Conservation (phyloP, 2,113 vertebrate genomes). For the Ophthalmolycus amberensis region DNA sequence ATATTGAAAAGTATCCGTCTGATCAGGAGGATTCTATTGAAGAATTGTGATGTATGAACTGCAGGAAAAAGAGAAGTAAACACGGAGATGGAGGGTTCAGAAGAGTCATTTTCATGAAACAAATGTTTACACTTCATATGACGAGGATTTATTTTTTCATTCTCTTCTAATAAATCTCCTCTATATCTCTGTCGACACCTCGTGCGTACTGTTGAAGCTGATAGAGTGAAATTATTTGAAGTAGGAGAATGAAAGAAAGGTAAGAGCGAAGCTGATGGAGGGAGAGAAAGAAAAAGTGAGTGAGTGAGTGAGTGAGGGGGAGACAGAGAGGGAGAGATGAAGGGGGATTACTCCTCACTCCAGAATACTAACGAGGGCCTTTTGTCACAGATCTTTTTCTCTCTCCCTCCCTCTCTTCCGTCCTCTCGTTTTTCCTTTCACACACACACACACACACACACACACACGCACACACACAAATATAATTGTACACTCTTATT, state of each 20-base stretch:
- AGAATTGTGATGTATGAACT: neutral
- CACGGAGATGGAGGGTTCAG: neutral
- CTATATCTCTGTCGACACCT: neutral
- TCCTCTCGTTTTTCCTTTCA: slow-evolving; percentile 55
- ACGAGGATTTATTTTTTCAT: neutral
- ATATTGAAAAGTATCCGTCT: neutral
- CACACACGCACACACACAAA: neutral
- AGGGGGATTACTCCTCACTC: slow-evolving; percentile 68
- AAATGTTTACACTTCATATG: neutral
- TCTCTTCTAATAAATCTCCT: neutral
- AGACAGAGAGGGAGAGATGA: slow-evolving; percentile 20
- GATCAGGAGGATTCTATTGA: neutral
- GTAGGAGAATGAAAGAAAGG: neutral
- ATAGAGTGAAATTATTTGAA: neutral
- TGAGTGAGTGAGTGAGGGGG: slow-evolving; percentile 12
- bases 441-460: slow-evolving; percentile 24
- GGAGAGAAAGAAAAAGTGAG: neutral
- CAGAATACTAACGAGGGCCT: slow-evolving; percentile 79
- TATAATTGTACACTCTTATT: slow-evolving; percentile 2
- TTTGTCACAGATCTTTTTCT: slow-evolving; percentile 74
- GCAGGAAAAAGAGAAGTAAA: neutral
- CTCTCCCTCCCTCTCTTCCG: slow-evolving; percentile 46
- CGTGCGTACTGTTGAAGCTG: neutral
- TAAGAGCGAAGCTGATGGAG: neutral
- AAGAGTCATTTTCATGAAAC: neutral